Conservation (phyloP, 2,888 invertebrate species). For the Oxytorus armatus region DNA sequence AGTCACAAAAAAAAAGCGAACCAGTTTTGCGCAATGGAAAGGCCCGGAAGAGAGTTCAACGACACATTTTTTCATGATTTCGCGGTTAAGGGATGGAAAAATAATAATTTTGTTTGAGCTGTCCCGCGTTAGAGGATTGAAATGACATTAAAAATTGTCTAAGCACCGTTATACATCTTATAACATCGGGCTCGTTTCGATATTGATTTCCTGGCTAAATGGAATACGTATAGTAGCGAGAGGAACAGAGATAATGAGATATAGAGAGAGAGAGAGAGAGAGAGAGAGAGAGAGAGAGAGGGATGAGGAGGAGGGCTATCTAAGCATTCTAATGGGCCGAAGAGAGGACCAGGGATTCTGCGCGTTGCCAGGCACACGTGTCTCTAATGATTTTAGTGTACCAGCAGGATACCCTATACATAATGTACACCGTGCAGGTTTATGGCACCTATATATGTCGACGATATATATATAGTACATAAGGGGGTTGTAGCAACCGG, state of each 20-base stretch:
- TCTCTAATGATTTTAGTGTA: constrained; percentile 83
- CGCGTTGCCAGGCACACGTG: constrained; percentile 81
- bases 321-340: constrained; percentile 67
- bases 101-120: too few species aligned
- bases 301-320: constrained; percentile 55
- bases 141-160: background rate
- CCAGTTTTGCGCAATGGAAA: too few species aligned
- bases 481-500: constrained; percentile 69
- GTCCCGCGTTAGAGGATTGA: background rate
- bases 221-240: constrained; percentile 79
- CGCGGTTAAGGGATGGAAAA: too few species aligned
- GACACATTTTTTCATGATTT: too few species aligned
- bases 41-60: too few species aligned
- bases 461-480: constrained; percentile 18
- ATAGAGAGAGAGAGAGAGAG: constrained; percentile 66
- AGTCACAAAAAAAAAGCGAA: too few species aligned
- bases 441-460: constrained; percentile 65
- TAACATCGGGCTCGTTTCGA: constrained; percentile 77
- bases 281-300: constrained; percentile 59
- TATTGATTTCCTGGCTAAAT: constrained; percentile 82
- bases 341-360: constrained; percentile 78
- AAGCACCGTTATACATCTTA: constrained; percentile 13
- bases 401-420: constrained; percentile 70
- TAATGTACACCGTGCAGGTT: constrained; percentile 70
- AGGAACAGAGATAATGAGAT: constrained; percentile 59